Percentiles rank a stretch among this genome's conserved stretches.
phyloP scores from a whole-genome alignment of 2,113 vertebrate genomes.

The Gnathonemus longibarbis region DNA sequence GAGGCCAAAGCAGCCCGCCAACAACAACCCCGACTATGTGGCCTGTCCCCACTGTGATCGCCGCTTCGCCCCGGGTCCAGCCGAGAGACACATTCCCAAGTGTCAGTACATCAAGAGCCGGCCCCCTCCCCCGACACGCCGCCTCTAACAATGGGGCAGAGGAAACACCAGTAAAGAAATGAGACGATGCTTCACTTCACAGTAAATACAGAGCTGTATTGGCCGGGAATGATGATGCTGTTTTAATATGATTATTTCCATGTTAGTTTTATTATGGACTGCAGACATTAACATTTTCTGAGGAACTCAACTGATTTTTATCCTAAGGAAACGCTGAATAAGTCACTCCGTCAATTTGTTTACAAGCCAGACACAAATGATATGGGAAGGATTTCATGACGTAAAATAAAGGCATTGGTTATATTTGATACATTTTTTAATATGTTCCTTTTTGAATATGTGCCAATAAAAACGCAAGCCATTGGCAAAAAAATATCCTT shows the following conservation, averaged over 20 bases:
- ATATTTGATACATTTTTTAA: slow-evolving; percentile 14
- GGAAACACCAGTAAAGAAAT: background rate
- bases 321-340: background rate
- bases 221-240: background rate
- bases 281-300: background rate
- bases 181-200: background rate
- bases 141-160: slow-evolving; percentile 8
- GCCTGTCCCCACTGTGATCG: slow-evolving; percentile 63
- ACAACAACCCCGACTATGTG: slow-evolving; percentile 55
- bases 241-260: background rate
- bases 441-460: background rate
- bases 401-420: background rate
- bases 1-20: slow-evolving; percentile 31
- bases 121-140: slow-evolving; percentile 46
- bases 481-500: background rate
- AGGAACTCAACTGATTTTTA: background rate
- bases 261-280: background rate
- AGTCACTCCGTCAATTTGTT: background rate
- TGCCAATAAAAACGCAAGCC: slow-evolving; percentile 2
- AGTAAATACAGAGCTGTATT: background rate
- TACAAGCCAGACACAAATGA: background rate
- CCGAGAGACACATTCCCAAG: slow-evolving; percentile 63
- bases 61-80: slow-evolving; percentile 58
- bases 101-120: slow-evolving; percentile 62
- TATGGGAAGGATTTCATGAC: background rate